Evolutionary conservation across 2,888 invertebrate genomes (phyloP).

Genomic region (Oligia latruncula): DNA sequence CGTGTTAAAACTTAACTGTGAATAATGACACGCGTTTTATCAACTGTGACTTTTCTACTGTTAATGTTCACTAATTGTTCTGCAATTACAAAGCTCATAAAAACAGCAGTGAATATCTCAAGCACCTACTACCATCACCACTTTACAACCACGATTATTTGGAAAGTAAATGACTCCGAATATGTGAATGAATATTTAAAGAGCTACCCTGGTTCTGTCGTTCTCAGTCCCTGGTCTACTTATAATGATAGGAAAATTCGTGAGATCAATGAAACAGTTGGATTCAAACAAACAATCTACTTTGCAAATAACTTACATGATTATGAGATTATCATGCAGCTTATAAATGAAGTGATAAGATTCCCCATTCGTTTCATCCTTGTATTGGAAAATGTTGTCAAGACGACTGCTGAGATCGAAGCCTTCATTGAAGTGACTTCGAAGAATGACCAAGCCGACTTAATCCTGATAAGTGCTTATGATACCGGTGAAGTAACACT

Average conservation of each 20-base stretch:
- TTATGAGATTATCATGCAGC: slow-evolving; percentile 67
- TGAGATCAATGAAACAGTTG: slow-evolving; percentile 55
- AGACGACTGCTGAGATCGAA: slow-evolving; percentile 48
- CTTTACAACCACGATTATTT: slow-evolving; percentile 71
- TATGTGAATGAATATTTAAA: slow-evolving; percentile 68
- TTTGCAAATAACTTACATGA: slow-evolving; percentile 70
- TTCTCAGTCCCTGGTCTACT: slow-evolving; percentile 61
- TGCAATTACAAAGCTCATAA: slow-evolving; percentile 52
- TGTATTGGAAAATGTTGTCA: slow-evolving; percentile 64
- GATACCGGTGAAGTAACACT: slow-evolving; percentile 60
- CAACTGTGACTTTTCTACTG: slow-evolving; percentile 15
- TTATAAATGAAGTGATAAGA: slow-evolving; percentile 66
- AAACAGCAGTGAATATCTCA: slow-evolving; percentile 69
- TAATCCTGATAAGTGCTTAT: slow-evolving; percentile 71
- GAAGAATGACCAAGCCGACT: slow-evolving; percentile 75
- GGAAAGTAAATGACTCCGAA: slow-evolving; percentile 63
- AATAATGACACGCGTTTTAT: slow-evolving; percentile 30
- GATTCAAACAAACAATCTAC: slow-evolving; percentile 73
- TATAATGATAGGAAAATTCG: slow-evolving; percentile 47
- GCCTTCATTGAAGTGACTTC: slow-evolving; percentile 71
- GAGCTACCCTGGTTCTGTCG: slow-evolving; percentile 67
- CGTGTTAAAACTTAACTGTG: background rate
- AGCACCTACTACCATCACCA: slow-evolving; percentile 68
- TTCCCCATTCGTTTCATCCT: slow-evolving; percentile 72
- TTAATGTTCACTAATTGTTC: slow-evolving; percentile 14